Evolutionary conservation across 2,113 vertebrate genomes (phyloP).

Genomic region (Coptodon rendalli): DNA sequence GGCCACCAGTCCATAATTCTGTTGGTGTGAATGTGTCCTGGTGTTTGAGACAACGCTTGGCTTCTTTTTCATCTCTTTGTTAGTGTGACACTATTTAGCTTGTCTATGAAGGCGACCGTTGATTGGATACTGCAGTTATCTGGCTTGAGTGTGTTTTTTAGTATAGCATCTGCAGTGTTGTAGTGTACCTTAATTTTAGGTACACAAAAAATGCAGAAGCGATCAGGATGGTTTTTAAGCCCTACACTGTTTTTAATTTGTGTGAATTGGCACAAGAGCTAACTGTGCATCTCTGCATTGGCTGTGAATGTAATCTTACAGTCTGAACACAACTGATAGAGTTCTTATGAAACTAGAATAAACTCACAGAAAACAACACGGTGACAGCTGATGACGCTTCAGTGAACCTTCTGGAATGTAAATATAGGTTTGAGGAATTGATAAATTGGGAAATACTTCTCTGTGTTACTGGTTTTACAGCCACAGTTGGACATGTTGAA

Average conservation of each 20-base stretch:
- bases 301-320: not conserved
- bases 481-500: not conserved
- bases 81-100: not conserved
- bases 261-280: not conserved
- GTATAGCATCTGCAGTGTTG: not conserved
- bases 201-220: accelerated
- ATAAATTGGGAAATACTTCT: not conserved
- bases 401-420: not conserved
- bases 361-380: not conserved
- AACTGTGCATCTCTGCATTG: not conserved
- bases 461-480: not conserved
- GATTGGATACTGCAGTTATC: not conserved
- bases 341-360: not conserved
- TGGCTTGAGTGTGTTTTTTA: not conserved
- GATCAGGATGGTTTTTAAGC: not conserved
- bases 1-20: not conserved
- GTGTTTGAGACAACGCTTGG: accelerated
- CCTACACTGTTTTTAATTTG: not conserved
- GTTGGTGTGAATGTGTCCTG: not conserved
- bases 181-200: not conserved
- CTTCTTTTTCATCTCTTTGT: not conserved
- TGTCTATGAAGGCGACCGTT: not conserved
- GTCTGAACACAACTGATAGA: not conserved
- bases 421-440: not conserved
- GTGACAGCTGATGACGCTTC: not conserved